Base-by-base conservation (phyloP, 2,797 vertebrate genomes). In the Heterohyrax brucei region DNA sequence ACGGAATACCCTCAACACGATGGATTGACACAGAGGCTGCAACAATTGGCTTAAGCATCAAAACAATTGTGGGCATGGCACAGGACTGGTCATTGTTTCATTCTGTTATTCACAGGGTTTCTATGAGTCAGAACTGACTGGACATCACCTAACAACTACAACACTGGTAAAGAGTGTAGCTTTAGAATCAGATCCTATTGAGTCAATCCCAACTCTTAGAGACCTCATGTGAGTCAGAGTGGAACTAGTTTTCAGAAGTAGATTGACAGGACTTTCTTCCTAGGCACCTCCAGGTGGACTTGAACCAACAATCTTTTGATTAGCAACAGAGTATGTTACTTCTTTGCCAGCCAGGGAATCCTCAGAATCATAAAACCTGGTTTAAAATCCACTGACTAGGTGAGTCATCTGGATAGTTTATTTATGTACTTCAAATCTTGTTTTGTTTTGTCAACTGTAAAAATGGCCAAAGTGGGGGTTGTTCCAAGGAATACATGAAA, bases 381-480 rank as follows among this genome's bases (percentile, higher is more conserved):
- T 73, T 80, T 44, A 86, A 91, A 72, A 75, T 21, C 12, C 24
- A 78, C 4, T 59, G 18, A 81, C 4, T 82, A 75, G 44, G 0
- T 72, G 48, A 93, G 78, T 75, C 39, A 89, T 7, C 3, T 91
- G 33, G 1, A 16, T 78, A 85, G 9, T 44, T 44, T 39, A 89
- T 50, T 75, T 30, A 86, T 86, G 28, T 12, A 10, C 10, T 9
- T 73, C 62, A 26, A 79, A 87, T 39, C 73, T 66, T 8, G 13
- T 18, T 53, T 75, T 87, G 76, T 39, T 85, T 93, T 84, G 33
- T 76, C 2, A 83, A 61, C 10, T 91, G 50, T 91, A 87, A 75
- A 75, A 80, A 87, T 76, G 19, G 64, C 93, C 1, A 28, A 72
- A 88, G 13, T 22, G 7, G 91, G 26, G 19, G 33, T 12, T 79